Conservation (phyloP, 1,140 invertebrate species). For the Bombus waltoni region DNA sequence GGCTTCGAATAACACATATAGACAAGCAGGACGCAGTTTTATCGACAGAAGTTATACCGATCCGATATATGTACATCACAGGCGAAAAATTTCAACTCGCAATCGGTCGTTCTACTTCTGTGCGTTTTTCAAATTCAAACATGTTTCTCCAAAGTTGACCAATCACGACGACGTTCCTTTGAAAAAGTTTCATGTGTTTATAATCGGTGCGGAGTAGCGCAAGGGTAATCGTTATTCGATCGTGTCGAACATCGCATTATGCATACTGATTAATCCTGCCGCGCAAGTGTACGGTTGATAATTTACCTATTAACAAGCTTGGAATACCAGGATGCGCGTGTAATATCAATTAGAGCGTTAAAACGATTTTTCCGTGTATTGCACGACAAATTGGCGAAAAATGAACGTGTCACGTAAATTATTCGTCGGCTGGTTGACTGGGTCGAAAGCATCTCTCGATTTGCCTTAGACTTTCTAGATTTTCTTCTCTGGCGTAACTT, state of each 20-base stretch:
- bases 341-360: conserved; percentile 4
- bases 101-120: not conserved
- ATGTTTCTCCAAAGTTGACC: not conserved
- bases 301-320: conserved; percentile 18
- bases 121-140: not conserved
- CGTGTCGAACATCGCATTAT: not conserved
- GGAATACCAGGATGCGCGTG: not conserved
- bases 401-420: not conserved
- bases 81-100: not conserved
- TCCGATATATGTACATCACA: not conserved
- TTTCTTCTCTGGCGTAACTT: not conserved
- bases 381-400: not conserved
- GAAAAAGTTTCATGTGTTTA: not conserved
- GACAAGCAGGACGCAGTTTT: no score
- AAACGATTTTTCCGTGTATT: not conserved
- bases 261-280: conserved; percentile 12
- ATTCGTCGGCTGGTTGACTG: not conserved
- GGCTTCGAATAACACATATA: not conserved
- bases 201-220: not conserved
- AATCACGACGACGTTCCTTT: not conserved
- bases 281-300: not conserved
- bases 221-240: not conserved
- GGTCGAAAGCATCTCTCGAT: not conserved
- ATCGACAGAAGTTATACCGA: not conserved
- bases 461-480: not conserved